phyloP scores from a whole-genome alignment of 2,113 vertebrate genomes.

The Emydocephalus ijimae region DNA sequence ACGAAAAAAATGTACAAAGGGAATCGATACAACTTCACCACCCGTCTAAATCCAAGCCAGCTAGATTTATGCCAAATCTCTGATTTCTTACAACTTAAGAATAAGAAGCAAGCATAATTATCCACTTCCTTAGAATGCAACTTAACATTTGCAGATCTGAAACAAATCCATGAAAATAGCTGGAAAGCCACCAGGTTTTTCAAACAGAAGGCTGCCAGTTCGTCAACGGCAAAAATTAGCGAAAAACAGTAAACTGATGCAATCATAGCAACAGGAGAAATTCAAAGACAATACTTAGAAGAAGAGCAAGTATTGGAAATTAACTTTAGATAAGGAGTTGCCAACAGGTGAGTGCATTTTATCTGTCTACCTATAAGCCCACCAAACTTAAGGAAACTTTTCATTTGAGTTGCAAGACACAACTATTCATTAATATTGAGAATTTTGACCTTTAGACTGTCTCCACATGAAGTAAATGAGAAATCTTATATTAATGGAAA shows the following conservation, averaged over 20 bases:
- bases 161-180: background rate
- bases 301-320: too few species aligned
- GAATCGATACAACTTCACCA: conserved; percentile 16
- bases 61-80: conserved; percentile 12
- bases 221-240: too few species aligned
- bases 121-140: background rate
- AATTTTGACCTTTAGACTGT: background rate
- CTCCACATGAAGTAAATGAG: background rate
- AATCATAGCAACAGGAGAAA: too few species aligned
- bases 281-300: too few species aligned
- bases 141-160: conserved; percentile 8
- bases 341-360: too few species aligned
- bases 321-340: too few species aligned
- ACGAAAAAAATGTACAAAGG: background rate
- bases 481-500: background rate
- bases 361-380: too few species aligned
- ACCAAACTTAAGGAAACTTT: too few species aligned
- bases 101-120: background rate
- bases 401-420: too few species aligned
- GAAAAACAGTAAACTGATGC: too few species aligned
- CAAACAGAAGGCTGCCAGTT: too few species aligned
- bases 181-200: background rate
- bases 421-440: background rate
- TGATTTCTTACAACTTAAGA: background rate
- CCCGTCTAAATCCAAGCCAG: conserved; percentile 30